Conservation (phyloP, 2,113 vertebrate species). For the Mugil cephalus region DNA sequence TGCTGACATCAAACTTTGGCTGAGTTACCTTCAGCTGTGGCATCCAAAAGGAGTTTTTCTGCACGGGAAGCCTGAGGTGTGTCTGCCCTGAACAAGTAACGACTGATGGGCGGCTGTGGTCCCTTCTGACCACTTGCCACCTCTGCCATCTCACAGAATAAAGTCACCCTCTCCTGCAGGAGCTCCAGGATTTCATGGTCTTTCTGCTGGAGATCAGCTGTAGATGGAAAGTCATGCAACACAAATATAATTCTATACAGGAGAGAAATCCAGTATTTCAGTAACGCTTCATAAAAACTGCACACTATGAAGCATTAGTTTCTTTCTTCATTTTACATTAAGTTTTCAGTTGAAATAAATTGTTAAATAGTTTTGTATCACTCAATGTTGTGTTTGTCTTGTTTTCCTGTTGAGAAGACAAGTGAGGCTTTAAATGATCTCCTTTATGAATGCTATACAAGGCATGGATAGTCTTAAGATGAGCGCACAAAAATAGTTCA, state of each 20-base stretch:
- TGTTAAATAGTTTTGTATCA: no score
- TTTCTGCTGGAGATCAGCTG: constrained; percentile 91
- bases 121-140: constrained; percentile 84
- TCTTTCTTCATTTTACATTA: no score
- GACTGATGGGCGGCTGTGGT: constrained; percentile 73
- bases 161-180: constrained; percentile 89
- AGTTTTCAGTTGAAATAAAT: no score
- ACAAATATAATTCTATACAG: background rate
- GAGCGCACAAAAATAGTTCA: no score
- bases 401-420: no score
- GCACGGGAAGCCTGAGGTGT: constrained; percentile 85
- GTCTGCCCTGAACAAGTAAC: constrained; percentile 88
- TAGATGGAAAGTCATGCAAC: background rate
- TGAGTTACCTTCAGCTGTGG: constrained; percentile 87
- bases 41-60: constrained; percentile 87
- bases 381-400: no score
- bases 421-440: no score
- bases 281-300: no score
- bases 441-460: no score
- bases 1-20: no score
- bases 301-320: no score
- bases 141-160: constrained; percentile 89
- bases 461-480: no score
- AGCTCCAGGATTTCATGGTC: constrained; percentile 89
- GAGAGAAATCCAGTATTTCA: background rate